These are phyloP conservation scores for Selenia dentaria DNA, from an alignment of 2,888 invertebrate species.

Conservation along the genomic window DNA sequence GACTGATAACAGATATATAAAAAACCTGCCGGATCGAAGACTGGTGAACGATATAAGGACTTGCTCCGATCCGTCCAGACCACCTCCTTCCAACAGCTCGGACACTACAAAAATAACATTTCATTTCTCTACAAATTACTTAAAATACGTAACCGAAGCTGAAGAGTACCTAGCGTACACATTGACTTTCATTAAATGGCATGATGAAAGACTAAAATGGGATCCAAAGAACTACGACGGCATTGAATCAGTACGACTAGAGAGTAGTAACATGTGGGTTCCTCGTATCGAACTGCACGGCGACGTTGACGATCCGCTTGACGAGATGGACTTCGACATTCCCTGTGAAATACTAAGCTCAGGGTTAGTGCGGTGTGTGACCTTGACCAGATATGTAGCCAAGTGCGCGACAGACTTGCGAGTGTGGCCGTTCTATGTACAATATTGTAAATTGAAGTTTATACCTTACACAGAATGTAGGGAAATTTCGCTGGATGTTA, in stretches of 20 bases:
- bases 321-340: background rate
- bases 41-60: slow-evolving; percentile 24
- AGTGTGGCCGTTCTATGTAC: slow-evolving; percentile 51
- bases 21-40: slow-evolving; percentile 36
- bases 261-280: slow-evolving; percentile 35
- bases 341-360: slow-evolving; percentile 20
- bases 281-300: slow-evolving; percentile 42
- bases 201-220: slow-evolving; percentile 47
- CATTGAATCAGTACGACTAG: slow-evolving; percentile 22
- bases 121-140: slow-evolving; percentile 40
- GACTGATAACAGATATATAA: slow-evolving; percentile 20
- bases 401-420: slow-evolving; percentile 40
- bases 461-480: slow-evolving; percentile 10
- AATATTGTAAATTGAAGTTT: slow-evolving; percentile 42
- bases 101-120: slow-evolving; percentile 27
- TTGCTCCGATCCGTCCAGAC: background rate
- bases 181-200: slow-evolving; percentile 38
- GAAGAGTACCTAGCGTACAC: slow-evolving; percentile 37
- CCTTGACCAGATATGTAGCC: slow-evolving; percentile 1
- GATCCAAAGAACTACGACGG: slow-evolving; percentile 42
- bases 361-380: slow-evolving; percentile 21
- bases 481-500: slow-evolving; percentile 30
- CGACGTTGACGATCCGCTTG: slow-evolving; percentile 13
- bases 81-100: slow-evolving; percentile 11
- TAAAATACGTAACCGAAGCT: slow-evolving; percentile 38